Conservation (phyloP, 2,797 vertebrate genomes). For the Macroramphosus scolopax region DNA sequence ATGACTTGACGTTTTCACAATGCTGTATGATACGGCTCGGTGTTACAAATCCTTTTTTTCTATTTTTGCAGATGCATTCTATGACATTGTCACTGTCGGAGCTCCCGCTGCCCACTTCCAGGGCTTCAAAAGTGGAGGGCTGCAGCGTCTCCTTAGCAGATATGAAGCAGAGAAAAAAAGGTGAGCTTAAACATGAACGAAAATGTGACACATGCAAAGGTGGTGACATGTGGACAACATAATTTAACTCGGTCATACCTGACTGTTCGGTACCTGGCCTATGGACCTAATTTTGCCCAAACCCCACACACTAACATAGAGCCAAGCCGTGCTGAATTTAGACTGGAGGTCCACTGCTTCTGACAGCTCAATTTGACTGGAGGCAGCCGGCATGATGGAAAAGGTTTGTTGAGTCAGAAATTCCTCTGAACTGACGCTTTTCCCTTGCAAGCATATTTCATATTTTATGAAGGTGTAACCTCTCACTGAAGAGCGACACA, state of each 20-base stretch:
- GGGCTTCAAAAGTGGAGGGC: constrained; percentile 95
- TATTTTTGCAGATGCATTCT: constrained; percentile 83
- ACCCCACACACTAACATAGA: constrained; percentile 39
- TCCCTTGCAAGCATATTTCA: constrained; percentile 25
- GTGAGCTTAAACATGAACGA: constrained; percentile 68
- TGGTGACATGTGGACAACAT: constrained; percentile 37
- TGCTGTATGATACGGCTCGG: not conserved
- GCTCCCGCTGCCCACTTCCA: constrained; percentile 95
- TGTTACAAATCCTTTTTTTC: constrained; percentile 24
- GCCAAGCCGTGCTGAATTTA: constrained; percentile 39
- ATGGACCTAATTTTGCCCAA: constrained; percentile 44
- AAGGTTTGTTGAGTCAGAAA: constrained; percentile 44
- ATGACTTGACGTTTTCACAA: not conserved
- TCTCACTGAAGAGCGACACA: constrained; percentile 11
- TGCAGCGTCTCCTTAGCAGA: constrained; percentile 88
- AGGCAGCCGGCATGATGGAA: constrained; percentile 52
- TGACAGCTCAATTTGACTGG: constrained; percentile 59
- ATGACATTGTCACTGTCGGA: constrained; percentile 94
- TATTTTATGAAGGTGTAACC: constrained; percentile 19
- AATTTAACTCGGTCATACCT: constrained; percentile 45
- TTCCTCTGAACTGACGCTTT: constrained; percentile 37
- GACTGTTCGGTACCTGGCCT: constrained; percentile 42
- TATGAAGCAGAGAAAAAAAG: constrained; percentile 95
- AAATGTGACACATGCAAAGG: constrained; percentile 34
- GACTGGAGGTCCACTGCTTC: constrained; percentile 27